Evolutionary conservation across 2,888 invertebrate species (phyloP), one percentile per base, ranked within the genome.

Genomic region (Mimas tiliae): DNA sequence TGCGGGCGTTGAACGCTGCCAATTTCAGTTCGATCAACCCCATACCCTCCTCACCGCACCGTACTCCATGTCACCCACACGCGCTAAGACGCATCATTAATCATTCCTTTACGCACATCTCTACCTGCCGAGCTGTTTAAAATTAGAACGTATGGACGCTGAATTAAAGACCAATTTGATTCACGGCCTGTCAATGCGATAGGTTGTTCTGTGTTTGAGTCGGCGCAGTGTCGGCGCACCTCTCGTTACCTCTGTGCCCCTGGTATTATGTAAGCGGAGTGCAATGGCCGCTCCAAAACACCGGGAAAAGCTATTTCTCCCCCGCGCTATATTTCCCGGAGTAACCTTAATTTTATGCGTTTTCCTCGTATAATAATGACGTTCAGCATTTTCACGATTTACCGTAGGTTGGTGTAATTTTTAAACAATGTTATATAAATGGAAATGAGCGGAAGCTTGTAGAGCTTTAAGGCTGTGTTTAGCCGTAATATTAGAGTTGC

Each of bases 1-100:
- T 83, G 74, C 81, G 85, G 83, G 77, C 84, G 81, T 84, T 86
- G 86, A 89, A 90, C 87, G 88, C 81, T 84, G 87, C 88, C 85
- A 88, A 90, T 89, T 90, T 88, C 86, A 87, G 90, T 89, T 89
- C 88, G 88, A 91, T 91, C 88, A 88, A 88, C 87, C 90, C 88
- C 85, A 69, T 69, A 69, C 74, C 72, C 66, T 33, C 76, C 69
- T 74, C 77, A 70, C 79, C 80, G 72, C 74, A 64, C 78, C 76
- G 53, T 74, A 73, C 72, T 78, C 75, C 79, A 48, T 70, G 74
- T 78, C 83, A 79, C 80, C 82, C 83, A 78, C 80, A 79, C 83
- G 80, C 82, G 78, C 81, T 84, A 88, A 88, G 87, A 87, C 82
- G 80, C 76, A 74, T 78, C 87, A 91, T 91, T 87, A 89, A 90